These are phyloP conservation scores for Kryptopterus vitreolus DNA, from an alignment of 2,797 vertebrate species.

Conservation along the genomic window DNA sequence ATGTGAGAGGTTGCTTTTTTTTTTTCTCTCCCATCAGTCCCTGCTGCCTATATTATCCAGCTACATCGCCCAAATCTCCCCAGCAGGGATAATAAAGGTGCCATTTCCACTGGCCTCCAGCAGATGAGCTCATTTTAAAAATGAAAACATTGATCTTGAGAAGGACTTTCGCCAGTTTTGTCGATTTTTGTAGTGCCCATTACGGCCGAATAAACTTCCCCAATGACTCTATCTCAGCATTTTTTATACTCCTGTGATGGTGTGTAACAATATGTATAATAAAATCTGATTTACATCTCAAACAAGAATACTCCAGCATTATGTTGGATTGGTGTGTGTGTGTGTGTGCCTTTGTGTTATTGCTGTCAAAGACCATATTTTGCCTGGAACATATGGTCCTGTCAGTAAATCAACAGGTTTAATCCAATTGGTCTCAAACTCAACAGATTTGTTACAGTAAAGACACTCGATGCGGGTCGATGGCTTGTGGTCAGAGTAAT, in stretches of 20 bases:
- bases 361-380: neutral
- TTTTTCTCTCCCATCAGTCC: neutral
- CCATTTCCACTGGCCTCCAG: neutral
- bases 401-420: constrained; percentile 11
- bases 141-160: neutral
- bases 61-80: neutral
- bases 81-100: constrained; percentile 1
- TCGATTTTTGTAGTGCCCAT: constrained; percentile 40
- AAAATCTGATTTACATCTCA: neutral
- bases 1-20: neutral
- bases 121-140: constrained; percentile 17
- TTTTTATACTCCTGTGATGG: neutral
- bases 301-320: too few species aligned
- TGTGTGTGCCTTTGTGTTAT: neutral
- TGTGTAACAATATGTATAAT: neutral
- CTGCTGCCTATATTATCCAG: neutral
- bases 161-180: constrained; percentile 11
- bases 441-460: constrained; percentile 21
- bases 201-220: constrained; percentile 17
- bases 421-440: constrained; percentile 20
- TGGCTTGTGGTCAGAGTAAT: constrained; percentile 29
- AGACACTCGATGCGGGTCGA: constrained; percentile 22
- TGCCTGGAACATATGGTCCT: neutral
- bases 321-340: neutral
- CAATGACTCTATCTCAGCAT: neutral